These are phyloP conservation scores for Athetis lepigone DNA, from an alignment of 2,888 invertebrate species.

Conservation along the genomic window DNA sequence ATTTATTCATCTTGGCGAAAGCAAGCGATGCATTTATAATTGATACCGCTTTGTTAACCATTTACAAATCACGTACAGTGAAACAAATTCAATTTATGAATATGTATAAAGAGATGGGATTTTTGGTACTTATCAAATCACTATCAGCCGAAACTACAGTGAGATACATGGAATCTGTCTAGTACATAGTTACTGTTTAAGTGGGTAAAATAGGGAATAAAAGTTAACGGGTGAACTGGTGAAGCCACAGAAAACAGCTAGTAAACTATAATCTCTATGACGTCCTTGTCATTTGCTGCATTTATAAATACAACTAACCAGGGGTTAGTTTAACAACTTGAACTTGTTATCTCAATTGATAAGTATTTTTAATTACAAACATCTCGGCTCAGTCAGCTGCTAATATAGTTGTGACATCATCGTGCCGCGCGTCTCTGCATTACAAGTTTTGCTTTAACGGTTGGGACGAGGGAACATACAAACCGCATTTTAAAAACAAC, in stretches of 20 bases:
- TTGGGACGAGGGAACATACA: constrained; percentile 27
- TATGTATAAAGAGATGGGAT: too few species aligned
- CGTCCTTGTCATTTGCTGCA: constrained; percentile 15
- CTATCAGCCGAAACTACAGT: too few species aligned
- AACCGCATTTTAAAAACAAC: constrained; percentile 45
- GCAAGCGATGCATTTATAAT: background rate
- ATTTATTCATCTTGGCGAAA: background rate
- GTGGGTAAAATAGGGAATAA: too few species aligned
- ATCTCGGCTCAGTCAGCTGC: constrained; percentile 62
- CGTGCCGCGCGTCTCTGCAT: constrained; percentile 44
- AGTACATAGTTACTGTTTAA: too few species aligned
- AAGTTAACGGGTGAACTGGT: too few species aligned
- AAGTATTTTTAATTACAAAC: constrained; percentile 65
- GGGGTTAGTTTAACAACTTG: constrained; percentile 56
- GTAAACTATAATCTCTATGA: background rate
- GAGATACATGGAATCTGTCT: too few species aligned
- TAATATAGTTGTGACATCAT: constrained; percentile 77
- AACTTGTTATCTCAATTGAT: constrained; percentile 72
- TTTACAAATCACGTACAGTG: background rate
- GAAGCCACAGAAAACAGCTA: too few species aligned
- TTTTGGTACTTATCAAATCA: too few species aligned
- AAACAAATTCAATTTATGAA: background rate
- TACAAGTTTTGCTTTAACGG: constrained; percentile 63
- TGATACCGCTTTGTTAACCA: background rate
- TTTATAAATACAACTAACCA: constrained; percentile 11